Base-by-base conservation (phyloP, 2,888 invertebrate species). In the Drosophila quasianomalipes region DNA sequence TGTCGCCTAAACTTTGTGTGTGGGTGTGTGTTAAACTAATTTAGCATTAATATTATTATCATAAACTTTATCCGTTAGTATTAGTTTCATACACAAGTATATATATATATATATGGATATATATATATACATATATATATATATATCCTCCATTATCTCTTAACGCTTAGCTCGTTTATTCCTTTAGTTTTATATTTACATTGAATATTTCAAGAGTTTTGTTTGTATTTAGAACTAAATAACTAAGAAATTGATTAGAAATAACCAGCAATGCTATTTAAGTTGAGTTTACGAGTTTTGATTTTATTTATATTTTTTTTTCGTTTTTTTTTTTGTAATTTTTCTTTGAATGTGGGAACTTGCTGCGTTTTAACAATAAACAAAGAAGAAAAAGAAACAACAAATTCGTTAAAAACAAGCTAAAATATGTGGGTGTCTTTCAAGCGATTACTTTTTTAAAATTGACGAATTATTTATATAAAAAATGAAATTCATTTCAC, bases 181-280 rank as follows among this genome's bases (percentile, higher is more conserved):
- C 39, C 26, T 39, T 35, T 62, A 63, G 54, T 55, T 59, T 64
- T 68, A 28, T 81, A 88, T 82, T 81, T 82, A 84, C 80, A 91
- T 82, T 68, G 44, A 75, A 67, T 71, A 72, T 65, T 79, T 69
- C 55, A 76, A 59, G 64, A 65, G 64, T 74, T 52, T 74, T 52
- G 44, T 22, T 19, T 60, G 19, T 55, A 10, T 74, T 83, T 90
- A 86, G 54, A 88, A 87, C 90, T 89, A 83, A 91, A 89, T 90
- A 89, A 88, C 91, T 88, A 77, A 80, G 44, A 79, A 76, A 68
- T 76, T 70, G 66, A 74, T 81, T 83, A 76, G 54, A 82, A 75
- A 65, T 60, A 78, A 59, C 51, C 30, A 61, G 73, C 73, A 71
- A 73, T 71, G 70, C 47, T 54, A 54, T 65, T 78, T 59, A 39